These are phyloP conservation scores for Phorcus lineatus DNA, from an alignment of 2,888 invertebrate species.

Conservation along the genomic window DNA sequence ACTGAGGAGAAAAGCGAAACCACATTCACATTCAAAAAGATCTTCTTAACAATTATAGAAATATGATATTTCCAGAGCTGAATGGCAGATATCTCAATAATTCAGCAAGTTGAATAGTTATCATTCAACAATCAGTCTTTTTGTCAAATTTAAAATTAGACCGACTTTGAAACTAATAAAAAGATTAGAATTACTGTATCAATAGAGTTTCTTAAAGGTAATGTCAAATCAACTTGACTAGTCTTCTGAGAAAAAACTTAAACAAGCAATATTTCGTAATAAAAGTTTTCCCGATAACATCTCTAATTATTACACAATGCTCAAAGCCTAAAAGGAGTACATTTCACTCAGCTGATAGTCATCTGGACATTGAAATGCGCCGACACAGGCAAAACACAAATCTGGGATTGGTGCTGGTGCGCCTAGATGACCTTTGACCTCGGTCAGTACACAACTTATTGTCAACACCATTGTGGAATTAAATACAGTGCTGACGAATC, in stretches of 20 bases:
- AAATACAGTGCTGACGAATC: too few relatives aligned
- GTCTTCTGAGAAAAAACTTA: neutral
- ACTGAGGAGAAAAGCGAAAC: neutral
- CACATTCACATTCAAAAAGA: neutral
- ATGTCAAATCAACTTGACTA: neutral
- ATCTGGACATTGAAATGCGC: neutral
- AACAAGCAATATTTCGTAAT: neutral
- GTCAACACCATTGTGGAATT: too few relatives aligned
- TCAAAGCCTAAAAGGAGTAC: neutral
- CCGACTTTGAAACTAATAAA: too few relatives aligned
- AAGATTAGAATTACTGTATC: conserved; percentile 37
- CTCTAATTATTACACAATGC: neutral
- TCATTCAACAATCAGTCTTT: too few relatives aligned
- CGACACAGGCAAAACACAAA: too few relatives aligned
- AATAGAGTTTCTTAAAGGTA: neutral
- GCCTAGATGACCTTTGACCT: too few relatives aligned
- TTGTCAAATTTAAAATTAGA: too few relatives aligned
- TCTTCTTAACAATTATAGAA: neutral
- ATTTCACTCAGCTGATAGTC: neutral
- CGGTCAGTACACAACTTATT: too few relatives aligned
- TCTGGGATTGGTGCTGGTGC: too few relatives aligned
- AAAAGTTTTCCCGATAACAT: neutral
- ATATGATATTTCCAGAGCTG: neutral
- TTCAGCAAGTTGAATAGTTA: too few relatives aligned
- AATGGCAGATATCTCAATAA: too few relatives aligned